Evolutionary conservation across 2,113 vertebrate species (phyloP).

Genomic region (Hylia prasina): DNA sequence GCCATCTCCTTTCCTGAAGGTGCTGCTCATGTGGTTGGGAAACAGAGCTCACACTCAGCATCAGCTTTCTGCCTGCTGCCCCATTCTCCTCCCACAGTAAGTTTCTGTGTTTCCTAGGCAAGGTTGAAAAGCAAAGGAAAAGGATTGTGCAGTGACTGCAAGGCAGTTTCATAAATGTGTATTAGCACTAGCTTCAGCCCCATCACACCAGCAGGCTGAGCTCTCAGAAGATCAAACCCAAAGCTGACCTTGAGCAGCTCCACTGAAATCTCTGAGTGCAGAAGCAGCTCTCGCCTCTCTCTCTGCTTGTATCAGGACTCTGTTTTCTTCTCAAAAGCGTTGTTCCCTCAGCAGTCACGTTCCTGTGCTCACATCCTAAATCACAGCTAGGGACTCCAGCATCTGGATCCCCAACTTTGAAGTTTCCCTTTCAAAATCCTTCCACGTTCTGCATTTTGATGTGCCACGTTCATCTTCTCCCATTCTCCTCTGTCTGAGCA

Average conservation of each 20-base stretch:
- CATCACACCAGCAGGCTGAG: neutral
- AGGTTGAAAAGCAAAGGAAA: neutral
- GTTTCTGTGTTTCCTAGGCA: neutral
- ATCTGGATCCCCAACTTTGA: slow-evolving; percentile 7
- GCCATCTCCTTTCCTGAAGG: neutral
- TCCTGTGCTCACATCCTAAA: neutral
- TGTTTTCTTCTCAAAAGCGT: neutral
- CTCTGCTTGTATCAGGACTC: neutral
- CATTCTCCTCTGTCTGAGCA: neutral
- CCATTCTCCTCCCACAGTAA: accelerated
- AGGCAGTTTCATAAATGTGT: neutral
- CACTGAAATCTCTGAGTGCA: neutral
- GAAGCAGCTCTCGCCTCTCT: accelerated
- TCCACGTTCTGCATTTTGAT: slow-evolving; percentile 20
- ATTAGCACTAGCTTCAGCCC: neutral
- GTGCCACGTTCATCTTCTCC: neutral
- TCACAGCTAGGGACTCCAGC: neutral
- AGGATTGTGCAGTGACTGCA: neutral
- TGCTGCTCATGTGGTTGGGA: neutral
- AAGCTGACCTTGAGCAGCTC: neutral
- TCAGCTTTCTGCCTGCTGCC: neutral
- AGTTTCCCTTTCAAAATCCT: neutral
- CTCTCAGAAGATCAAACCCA: neutral
- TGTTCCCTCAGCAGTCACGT: accelerated
- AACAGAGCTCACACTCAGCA: neutral